A percentile compares a stretch with the other conserved stretches of the same genome.
Conservation (phyloP, 2,797 vertebrate genomes). For the Mus caroli region DNA sequence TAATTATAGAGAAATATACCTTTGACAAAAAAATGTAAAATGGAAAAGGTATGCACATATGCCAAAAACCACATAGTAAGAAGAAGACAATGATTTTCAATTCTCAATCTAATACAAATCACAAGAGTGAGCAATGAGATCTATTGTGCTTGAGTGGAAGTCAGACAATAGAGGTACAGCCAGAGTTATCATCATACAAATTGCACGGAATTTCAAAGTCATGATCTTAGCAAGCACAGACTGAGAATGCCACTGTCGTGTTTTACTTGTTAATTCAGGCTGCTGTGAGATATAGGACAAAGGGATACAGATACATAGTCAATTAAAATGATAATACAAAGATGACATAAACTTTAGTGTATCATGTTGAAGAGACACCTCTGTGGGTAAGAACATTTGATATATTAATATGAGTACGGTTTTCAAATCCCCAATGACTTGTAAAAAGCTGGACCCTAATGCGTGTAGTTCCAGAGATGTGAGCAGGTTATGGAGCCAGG, state of each 20-base stretch:
- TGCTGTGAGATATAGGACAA: background rate
- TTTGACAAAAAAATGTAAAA: too few relatives aligned
- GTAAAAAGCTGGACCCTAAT: background rate
- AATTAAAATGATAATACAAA: background rate
- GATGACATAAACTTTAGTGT: background rate
- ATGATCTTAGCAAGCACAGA: background rate
- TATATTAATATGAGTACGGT: background rate
- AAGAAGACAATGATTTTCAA: background rate
- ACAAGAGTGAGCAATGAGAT: background rate
- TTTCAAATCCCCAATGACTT: background rate
- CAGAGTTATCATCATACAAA: background rate
- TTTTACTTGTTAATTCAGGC: background rate
- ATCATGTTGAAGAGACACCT: background rate
- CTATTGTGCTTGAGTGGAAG: background rate
- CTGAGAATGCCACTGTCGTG: too few relatives aligned
- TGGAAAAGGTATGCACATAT: background rate
- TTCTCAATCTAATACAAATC: background rate
- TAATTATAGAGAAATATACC: background rate
- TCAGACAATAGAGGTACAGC: background rate
- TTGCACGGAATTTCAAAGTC: background rate
- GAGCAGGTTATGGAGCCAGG: background rate
- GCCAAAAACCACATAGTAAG: background rate
- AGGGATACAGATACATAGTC: too few relatives aligned
- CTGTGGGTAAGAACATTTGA: background rate
- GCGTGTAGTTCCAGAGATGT: background rate